phyloP scores from a whole-genome alignment of 2,113 vertebrate species.

The Athene noctua region DNA sequence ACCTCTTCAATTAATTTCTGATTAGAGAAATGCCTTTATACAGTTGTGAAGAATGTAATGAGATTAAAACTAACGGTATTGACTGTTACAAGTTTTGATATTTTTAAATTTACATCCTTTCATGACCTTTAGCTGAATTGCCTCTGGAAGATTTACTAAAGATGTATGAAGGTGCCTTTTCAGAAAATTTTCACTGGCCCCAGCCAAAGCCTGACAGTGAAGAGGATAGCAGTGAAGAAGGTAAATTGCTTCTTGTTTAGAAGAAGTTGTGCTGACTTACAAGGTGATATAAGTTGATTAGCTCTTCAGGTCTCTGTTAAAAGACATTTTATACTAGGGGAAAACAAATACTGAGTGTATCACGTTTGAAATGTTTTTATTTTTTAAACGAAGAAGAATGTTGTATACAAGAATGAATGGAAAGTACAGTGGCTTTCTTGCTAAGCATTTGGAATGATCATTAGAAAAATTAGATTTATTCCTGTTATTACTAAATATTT shows the following conservation, averaged over 20 bases:
- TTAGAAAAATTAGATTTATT: not conserved
- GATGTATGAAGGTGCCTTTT: conserved; percentile 92
- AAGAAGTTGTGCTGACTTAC: not conserved
- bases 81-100: not conserved
- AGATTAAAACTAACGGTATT: not conserved
- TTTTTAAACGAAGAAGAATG: not conserved
- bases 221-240: conserved; percentile 85
- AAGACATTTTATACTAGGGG: not conserved
- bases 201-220: conserved; percentile 79
- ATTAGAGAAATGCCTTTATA: not conserved
- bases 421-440: not conserved
- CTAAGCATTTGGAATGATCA: not conserved
- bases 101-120: not conserved
- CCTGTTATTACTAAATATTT: not conserved
- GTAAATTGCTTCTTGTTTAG: conserved; percentile 1
- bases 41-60: not conserved
- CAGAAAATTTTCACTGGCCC: conserved; percentile 89
- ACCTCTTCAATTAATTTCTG: not conserved
- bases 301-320: not conserved
- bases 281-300: not conserved
- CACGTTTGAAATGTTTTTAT: not conserved
- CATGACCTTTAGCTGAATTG: conserved; percentile 81
- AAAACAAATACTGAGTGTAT: not conserved
- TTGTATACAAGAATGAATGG: not conserved
- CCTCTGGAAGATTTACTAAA: conserved; percentile 87